Evolutionary conservation across 2,888 invertebrate genomes (phyloP), one percentile per base, ranked within the genome.

Genomic region (Stictocephala bisonia): DNA sequence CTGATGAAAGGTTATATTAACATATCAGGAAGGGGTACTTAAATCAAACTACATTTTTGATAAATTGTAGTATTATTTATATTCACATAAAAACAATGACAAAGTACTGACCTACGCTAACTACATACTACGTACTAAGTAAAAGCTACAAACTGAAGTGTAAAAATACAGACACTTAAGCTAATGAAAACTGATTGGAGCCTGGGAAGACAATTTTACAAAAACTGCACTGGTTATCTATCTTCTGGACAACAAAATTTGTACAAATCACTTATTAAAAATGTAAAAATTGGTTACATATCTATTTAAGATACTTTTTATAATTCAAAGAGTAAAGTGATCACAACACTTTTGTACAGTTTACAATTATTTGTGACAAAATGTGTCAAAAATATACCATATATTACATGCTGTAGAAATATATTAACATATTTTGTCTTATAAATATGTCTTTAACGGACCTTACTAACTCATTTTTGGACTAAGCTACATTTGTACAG

Each of bases 81-180:
- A 78, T 78, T 78, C 77, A 78, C 77, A 78, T 78, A 77, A 78
- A 73, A 78, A 78, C 78, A 78, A 78, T 78, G 76, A 78, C 78
- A 78, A 75, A 76, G 69, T 69, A 69, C 53, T 69, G 69, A 26
- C 72, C 75, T 76, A 76, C 71, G 72, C 76, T 74, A 77, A 72
- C 74, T 72, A 76, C 74, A 75, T 72, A 24, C 74, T 75, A 76
- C 72, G 68, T 60, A 75, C 73, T 76, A 77, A 20, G 51, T 68
- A 68, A 50, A 69, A 69, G 69, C 69, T 69, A 69, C 69, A 68
- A 69, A 67, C 67, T 68, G 27, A 68, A 68, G 51, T 68, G 68
- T 53, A 69, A 69, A 69, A 69, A 69, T 69, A 69, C 69, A 69
- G 51, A 53, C 53, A 53, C 69, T 69, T 69, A 69, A 31, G 51